Base-by-base conservation (phyloP, 2,113 vertebrate genomes). In the Gymnocephalus cernua region DNA sequence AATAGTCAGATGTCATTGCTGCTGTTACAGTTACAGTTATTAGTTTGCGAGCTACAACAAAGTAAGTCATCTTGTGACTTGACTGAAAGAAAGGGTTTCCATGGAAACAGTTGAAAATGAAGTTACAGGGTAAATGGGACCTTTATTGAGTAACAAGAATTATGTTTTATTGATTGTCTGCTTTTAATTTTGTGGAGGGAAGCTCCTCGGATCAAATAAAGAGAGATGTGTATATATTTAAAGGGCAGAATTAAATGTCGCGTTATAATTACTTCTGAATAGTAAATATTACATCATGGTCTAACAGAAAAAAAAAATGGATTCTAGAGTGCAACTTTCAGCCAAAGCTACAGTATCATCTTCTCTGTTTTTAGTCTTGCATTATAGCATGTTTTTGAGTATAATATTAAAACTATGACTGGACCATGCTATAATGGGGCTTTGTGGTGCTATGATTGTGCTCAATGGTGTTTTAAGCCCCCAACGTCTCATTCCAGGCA, bases 161-260 rank as follows among this genome's bases (percentile, higher is more conserved):
- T 53, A 85, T 84, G 68, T 82, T 87, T 80, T 86, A 89, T 87
- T 87, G 74, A 87, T 87, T 14, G 51, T 62, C 41, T 64, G 61
- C 72, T 76, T 69, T 79, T 82, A 47, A 87, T 87, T 80, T 73
- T 53, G 72, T 62, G 32, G 18, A 76, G 16, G 38, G 59, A 61
- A 78, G 45, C 7, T 77, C 44, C 56, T 63, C 6, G 1, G 50
- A 32, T 5, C 19, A 44, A 50, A 15, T 38, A 2, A 58, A 64
- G 18, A 64, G 35, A 35, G 23, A 62, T 14, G n/a, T 21, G 27
- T 10, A 6, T 57, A 11, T 41, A 41, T 41, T 41, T 54, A 14
- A 35, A 74, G 21, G 8, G 47, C 12, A 6, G 38, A 18, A 74
- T 73, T 5, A 53, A 61, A 54, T 45, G 48, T 74, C 15, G 21